Conservation (phyloP, 2,113 vertebrate species). For the Ochotona curzoniae region DNA sequence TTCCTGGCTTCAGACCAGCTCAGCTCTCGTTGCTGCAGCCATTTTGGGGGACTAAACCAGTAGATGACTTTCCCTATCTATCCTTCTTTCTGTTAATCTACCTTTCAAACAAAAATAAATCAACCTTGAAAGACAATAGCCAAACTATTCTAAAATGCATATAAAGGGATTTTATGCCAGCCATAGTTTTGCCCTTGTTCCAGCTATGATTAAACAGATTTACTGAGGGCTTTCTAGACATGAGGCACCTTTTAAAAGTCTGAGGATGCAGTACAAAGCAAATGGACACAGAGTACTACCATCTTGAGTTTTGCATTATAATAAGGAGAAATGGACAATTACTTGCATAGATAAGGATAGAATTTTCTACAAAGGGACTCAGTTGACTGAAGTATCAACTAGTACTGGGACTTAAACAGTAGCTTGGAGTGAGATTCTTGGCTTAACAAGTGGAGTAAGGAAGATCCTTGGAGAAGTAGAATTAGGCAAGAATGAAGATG, state of each 20-base stretch:
- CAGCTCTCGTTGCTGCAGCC: too few species aligned
- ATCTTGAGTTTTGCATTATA: not conserved
- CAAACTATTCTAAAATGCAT: not conserved
- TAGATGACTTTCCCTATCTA: too few species aligned
- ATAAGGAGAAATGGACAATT: not conserved
- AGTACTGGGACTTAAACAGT: not conserved
- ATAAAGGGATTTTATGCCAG: not conserved
- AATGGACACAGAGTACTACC: not conserved
- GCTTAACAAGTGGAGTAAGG: not conserved
- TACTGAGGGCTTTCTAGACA: not conserved
- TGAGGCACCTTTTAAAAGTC: not conserved
- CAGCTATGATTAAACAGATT: not conserved
- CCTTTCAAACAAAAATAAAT: too few species aligned
- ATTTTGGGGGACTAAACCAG: too few species aligned
- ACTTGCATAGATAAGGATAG: too few species aligned
- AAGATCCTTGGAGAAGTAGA: not conserved
- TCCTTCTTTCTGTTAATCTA: too few species aligned
- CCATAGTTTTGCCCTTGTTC: not conserved
- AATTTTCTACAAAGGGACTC: not conserved
- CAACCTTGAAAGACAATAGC: too few species aligned
- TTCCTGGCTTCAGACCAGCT: too few species aligned
- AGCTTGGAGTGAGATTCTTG: not conserved
- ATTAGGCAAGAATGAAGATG: not conserved
- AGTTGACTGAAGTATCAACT: not conserved
- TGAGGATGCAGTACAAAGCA: not conserved